Conservation (phyloP, 2,888 invertebrate genomes). For the Scaptodrosophila latifasciaeformis region DNA sequence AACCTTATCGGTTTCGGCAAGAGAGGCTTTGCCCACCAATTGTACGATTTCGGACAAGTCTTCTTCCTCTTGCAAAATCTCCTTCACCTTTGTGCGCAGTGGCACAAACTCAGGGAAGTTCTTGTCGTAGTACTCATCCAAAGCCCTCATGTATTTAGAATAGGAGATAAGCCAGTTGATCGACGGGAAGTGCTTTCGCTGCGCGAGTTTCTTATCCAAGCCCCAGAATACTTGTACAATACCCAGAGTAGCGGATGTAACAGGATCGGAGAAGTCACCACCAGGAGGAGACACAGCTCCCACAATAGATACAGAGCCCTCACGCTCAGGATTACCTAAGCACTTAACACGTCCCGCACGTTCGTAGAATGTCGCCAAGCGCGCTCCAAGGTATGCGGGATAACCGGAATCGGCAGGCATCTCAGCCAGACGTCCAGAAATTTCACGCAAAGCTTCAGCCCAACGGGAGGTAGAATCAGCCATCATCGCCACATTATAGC, state of each 20-base stretch:
- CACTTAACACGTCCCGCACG: constrained; percentile 98
- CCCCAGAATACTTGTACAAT: constrained; percentile 99
- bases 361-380: constrained; percentile 99
- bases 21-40: constrained; percentile 97
- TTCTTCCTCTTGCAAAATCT: constrained; percentile 98
- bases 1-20: constrained; percentile 99
- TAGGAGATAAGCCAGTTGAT: constrained; percentile 99
- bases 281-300: constrained; percentile 99
- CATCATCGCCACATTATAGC: constrained; percentile 99
- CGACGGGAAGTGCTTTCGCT: constrained; percentile 99
- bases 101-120: constrained; percentile 97
- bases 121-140: constrained; percentile 99
- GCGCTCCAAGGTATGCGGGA: constrained; percentile 98
- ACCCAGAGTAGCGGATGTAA: constrained; percentile 97
- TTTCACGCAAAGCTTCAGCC: constrained; percentile 99
- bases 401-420: constrained; percentile 99
- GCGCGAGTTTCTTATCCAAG: constrained; percentile 97
- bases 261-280: constrained; percentile 99
- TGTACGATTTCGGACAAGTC: constrained; percentile 99
- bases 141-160: constrained; percentile 97
- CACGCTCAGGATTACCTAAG: constrained; percentile 96
- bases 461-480: constrained; percentile 99
- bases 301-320: constrained; percentile 99
- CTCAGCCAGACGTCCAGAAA: constrained; percentile 95
- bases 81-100: constrained; percentile 92